Evolutionary conservation across 2,113 vertebrate species (phyloP), one percentile per base, ranked within the genome.

Genomic region (Galemys pyrenaicus): DNA sequence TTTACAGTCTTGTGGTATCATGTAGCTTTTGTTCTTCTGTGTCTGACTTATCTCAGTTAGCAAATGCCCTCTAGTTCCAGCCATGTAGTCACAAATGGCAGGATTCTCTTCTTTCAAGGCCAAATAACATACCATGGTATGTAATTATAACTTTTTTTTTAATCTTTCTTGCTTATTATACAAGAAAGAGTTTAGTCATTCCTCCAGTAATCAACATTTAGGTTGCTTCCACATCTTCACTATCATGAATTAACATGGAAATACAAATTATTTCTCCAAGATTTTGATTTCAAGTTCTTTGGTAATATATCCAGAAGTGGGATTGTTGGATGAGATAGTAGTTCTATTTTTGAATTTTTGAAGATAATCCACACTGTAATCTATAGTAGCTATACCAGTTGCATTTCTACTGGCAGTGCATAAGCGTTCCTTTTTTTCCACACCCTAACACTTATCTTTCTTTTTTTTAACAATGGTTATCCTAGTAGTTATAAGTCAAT

Each of bases 211-310:
- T 9, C 22, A 74, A 12, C 51, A 12, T 4, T 20, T 9, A 28
- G 30, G 37, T 35, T 26, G 32, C 64, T 58, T 46, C 32, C 16
- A 10, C 9, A 2, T 80, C 64, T 37, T 60, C 3, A 32, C 39
- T 4, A 32, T 35, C 22, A 9, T 4, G 49, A 44, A 13, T 6
- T 35, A 35, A 13, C 1, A 0, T 2, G 15, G 32, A 22, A 28
- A 16, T 3, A 22, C 51, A 28, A 30, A 1, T n/a, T 58, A 32
- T 2, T 35, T 44, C 39, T 46, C 44, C 5, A 16, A 46, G 64
- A 44, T 46, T 32, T 51, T 10, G 30, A 19, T 81, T 80, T 22
- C 39, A 28, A 4, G 9, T 9, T 56, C 20, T 70, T 10, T 60
- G 75, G 4, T 30, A 20, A 64, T 11, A 35, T 16, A 22, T 16